These are phyloP conservation scores for Sycophila texana DNA, from an alignment of 2,888 invertebrate species.

Conservation along the genomic window DNA sequence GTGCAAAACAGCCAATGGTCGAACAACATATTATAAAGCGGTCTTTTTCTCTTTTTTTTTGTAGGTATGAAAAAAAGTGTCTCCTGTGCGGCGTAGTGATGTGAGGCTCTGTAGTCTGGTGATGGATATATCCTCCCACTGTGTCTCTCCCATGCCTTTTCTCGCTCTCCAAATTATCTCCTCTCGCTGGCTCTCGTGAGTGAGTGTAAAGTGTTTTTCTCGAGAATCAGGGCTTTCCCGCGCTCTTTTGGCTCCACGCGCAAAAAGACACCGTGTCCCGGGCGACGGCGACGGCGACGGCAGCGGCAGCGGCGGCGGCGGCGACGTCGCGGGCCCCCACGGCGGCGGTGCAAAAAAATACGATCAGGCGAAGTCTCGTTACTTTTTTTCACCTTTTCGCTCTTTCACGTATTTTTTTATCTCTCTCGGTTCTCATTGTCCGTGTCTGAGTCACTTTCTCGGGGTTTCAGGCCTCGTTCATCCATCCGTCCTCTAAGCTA, in stretches of 20 bases:
- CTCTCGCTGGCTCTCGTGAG: constrained; percentile 26
- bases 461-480: constrained; percentile 64
- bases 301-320: constrained; percentile 34
- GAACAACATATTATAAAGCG: constrained; percentile 4
- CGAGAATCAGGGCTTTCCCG: constrained; percentile 39
- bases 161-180: constrained; percentile 3
- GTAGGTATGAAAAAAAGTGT: not conserved
- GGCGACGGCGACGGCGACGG: constrained; percentile 33
- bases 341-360: constrained; percentile 54
- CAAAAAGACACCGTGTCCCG: constrained; percentile 44
- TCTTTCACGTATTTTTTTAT: constrained; percentile 27
- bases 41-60: constrained; percentile 20
- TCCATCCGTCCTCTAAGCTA: constrained; percentile 72
- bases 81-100: constrained; percentile 3
- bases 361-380: constrained; percentile 37
- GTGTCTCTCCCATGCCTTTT: constrained; percentile 28
- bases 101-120: constrained; percentile 46
- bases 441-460: constrained; percentile 54
- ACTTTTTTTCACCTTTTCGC: constrained; percentile 33
- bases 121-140: constrained; percentile 30
- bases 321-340: constrained; percentile 59
- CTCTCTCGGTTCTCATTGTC: constrained; percentile 45
- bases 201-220: not conserved
- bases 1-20: not conserved
- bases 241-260: constrained; percentile 4